phyloP scores from a whole-genome alignment of 2,797 vertebrate species.

The Sorex maritimensis region DNA sequence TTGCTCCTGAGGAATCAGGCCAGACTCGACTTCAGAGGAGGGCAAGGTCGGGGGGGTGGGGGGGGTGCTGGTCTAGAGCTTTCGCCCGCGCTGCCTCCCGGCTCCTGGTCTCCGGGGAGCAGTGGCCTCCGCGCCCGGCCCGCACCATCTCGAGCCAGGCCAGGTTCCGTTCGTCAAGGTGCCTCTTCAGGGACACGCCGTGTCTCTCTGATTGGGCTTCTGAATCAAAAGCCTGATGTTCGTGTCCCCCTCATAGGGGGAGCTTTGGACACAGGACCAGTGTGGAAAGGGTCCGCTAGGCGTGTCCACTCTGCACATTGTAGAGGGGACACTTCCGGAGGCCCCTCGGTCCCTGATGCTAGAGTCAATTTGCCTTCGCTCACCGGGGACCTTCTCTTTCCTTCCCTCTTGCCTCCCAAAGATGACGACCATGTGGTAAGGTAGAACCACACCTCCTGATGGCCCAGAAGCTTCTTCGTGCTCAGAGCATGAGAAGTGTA shows the following conservation, averaged over 20 bases:
- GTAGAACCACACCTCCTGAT: constrained; percentile 66
- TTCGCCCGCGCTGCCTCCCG: neutral
- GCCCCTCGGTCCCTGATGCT: constrained; percentile 71
- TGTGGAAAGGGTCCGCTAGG: constrained; percentile 77
- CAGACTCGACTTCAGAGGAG: constrained; percentile 3
- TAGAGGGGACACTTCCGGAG: constrained; percentile 75
- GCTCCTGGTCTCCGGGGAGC: constrained; percentile 41
- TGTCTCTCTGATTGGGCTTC: constrained; percentile 87
- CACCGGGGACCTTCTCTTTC: constrained; percentile 70
- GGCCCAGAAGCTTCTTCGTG: constrained; percentile 61
- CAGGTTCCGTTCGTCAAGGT: constrained; percentile 80
- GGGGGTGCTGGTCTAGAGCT: neutral
- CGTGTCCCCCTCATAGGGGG: constrained; percentile 85
- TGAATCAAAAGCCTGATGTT: constrained; percentile 86
- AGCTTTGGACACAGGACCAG: constrained; percentile 85
- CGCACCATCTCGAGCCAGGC: constrained; percentile 66
- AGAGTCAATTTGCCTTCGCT: constrained; percentile 72
- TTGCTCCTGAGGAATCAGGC: constrained; percentile 46
- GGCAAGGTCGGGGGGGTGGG: neutral
- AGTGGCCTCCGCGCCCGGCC: neutral
- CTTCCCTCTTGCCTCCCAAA: constrained; percentile 79
- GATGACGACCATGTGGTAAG: constrained; percentile 74
- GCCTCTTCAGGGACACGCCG: constrained; percentile 86
- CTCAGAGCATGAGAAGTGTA: constrained; percentile 60
- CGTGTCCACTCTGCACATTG: constrained; percentile 83